These are phyloP conservation scores for Hippolais icterina DNA, from an alignment of 2,113 vertebrate species.

Conservation along the genomic window DNA sequence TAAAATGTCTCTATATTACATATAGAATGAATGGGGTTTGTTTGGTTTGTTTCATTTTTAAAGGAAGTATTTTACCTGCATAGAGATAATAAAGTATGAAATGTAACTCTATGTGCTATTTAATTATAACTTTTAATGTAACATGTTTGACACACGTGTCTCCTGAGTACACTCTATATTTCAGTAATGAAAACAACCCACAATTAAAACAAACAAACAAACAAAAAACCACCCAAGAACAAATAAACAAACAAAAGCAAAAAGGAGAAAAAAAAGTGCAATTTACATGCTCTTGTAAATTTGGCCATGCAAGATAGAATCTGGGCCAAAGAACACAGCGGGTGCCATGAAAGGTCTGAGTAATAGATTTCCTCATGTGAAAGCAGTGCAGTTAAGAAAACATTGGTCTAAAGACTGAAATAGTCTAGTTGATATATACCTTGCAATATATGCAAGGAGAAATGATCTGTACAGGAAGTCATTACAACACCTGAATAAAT, in stretches of 20 bases:
- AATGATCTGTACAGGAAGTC: background rate
- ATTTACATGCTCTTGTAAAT: background rate
- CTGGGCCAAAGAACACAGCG: background rate
- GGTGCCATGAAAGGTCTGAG: background rate
- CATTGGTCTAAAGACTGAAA: background rate
- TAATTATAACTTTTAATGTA: background rate
- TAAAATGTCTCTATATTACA: background rate
- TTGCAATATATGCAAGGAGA: background rate
- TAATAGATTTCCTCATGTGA: background rate
- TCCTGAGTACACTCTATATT: background rate
- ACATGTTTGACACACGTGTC: background rate
- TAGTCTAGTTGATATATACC: background rate
- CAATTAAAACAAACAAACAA: background rate
- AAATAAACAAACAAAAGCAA: background rate
- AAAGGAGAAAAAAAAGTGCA: background rate
- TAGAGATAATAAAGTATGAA: background rate
- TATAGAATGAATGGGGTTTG: rapidly evolving
- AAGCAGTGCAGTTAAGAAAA: background rate
- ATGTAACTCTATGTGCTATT: background rate
- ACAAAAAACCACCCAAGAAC: background rate
- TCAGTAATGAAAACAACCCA: background rate
- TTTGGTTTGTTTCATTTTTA: background rate
- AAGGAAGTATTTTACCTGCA: background rate
- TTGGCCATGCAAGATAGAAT: background rate
- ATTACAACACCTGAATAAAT: background rate